Percentiles rank a stretch among this genome's conserved stretches.
Evolutionary conservation across 2,888 invertebrate genomes (phyloP).

Genomic region (Schizaphis graminum): DNA sequence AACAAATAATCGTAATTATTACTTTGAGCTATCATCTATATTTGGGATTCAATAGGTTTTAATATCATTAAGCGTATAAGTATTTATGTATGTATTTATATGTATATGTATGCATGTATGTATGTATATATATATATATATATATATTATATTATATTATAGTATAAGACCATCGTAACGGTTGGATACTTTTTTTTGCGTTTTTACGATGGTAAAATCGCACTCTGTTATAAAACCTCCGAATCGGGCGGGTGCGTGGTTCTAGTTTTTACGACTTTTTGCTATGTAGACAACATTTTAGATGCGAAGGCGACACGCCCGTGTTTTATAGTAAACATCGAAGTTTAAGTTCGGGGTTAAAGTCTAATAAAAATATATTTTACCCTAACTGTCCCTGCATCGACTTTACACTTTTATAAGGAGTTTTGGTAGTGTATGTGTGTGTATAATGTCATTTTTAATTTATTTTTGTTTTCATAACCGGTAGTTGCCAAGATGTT

Average conservation of each 20-base stretch:
- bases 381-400: not conserved
- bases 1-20: not conserved
- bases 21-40: not conserved
- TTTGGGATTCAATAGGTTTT: not conserved
- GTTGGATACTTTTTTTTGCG: not conserved
- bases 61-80: not conserved
- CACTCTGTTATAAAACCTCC: slow-evolving; percentile 15
- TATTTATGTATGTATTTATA: not conserved
- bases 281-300: slow-evolving; percentile 34
- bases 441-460: not conserved
- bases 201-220: slow-evolving; percentile 43
- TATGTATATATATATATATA: not conserved
- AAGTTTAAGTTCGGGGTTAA: slow-evolving; percentile 32
- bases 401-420: not conserved
- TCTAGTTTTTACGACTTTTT: slow-evolving; percentile 37
- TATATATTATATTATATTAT: not conserved
- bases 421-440: not conserved
- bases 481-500: not conserved
- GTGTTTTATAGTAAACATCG: slow-evolving; percentile 23
- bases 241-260: not conserved
- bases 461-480: not conserved
- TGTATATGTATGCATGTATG: no score
- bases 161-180: not conserved
- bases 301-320: slow-evolving; percentile 48
- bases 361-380: slow-evolving; percentile 39